A percentile compares a stretch with the other conserved stretches of the same genome.
phyloP scores from a whole-genome alignment of 2,113 vertebrate genomes.

The Lophotis ruficrista region DNA sequence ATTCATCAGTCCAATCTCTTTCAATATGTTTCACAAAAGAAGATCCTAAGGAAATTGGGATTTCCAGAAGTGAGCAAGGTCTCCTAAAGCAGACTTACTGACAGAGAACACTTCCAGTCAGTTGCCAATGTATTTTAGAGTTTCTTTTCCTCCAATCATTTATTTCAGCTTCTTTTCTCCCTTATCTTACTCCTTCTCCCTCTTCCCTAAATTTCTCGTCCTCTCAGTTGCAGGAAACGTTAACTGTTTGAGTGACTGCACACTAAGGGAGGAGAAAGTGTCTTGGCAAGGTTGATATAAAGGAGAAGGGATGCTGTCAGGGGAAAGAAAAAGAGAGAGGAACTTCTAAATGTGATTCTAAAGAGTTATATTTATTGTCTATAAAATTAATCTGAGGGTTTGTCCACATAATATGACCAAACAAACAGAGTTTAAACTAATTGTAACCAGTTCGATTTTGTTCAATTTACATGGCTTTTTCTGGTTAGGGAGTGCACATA shows the following conservation, averaged over 20 bases:
- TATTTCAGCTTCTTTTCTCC: neutral
- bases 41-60: neutral
- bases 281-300: neutral
- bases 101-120: neutral
- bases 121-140: neutral
- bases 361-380: neutral
- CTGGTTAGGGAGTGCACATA: accelerated
- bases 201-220: neutral
- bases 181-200: neutral
- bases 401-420: neutral
- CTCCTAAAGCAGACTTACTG: neutral
- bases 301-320: neutral
- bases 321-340: neutral
- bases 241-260: neutral
- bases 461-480: neutral
- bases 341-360: neutral
- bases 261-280: neutral
- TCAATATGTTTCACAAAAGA: neutral
- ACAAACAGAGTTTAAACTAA: neutral
- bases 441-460: neutral
- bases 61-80: neutral
- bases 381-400: neutral
- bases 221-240: neutral
- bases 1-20: neutral
- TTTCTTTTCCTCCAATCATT: neutral